Base-by-base conservation (phyloP, 2,888 invertebrate genomes). In the Saturnia japonica region DNA sequence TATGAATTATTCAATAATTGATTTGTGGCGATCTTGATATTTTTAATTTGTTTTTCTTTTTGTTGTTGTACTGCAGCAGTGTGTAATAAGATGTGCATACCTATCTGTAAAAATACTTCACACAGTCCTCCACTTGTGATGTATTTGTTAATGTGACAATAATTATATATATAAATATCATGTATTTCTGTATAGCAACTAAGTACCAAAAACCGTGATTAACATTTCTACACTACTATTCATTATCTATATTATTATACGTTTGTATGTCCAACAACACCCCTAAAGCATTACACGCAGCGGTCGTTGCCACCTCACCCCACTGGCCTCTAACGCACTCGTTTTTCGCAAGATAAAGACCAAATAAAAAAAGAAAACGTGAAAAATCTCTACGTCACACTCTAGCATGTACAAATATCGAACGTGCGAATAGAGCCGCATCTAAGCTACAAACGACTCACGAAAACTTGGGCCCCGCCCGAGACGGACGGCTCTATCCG, bases 391-490 rank as follows among this genome's bases (percentile, higher is more conserved):
- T 84, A 87, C 75, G 83, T 93, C 94, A 81, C 90, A 79, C 83
- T 93, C 85, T 76, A 70, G 71, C 91, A 72, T 75, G 76, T 70
- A 75, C 72, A 74, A 75, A 75, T 68, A 68, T 70, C 70, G 72
- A 77, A 74, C 64, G 93, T 84, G 90, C 83, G 91, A 93, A 85
- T 82, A 82, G 91, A 78, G 81, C 87, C 78, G 89, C 83, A 90
- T 86, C 92, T 92, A 93, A 93, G 88, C 93, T 88, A 87, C 89
- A 90, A 93, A 92, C 91, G 93, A 93, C 90, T 93, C 92, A 93
- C 94, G 93, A 93, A 92, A 92, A 92, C 93, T 93, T 92, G 91
- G 87, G 90, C 93, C 83, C 93, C 93, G 92, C 93, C 94, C 94
- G 93, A 93, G 93, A 92, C 90, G 91, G 86, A 83, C 83, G 90